Evolutionary conservation across 2,113 vertebrate species (phyloP), one percentile per base, ranked within the genome.

Genomic region (Bufo bufo): DNA sequence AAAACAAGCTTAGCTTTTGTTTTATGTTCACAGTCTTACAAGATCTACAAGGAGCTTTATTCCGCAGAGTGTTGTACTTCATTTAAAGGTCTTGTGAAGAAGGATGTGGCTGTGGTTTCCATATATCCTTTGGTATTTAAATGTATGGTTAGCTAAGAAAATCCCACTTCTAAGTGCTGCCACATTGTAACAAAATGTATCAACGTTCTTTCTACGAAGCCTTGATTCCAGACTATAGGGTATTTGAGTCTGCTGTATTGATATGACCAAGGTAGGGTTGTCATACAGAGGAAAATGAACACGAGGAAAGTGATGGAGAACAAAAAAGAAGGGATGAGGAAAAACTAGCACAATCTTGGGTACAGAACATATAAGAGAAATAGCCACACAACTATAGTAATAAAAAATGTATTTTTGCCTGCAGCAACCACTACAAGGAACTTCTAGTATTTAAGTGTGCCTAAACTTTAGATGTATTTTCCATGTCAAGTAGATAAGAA

Each of bases 71-170:
- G 12, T 33, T 59, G 71, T 74, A n/a, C 52, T 85, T 85, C 84
- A 85, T 85, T 59, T 72, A 75, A 85, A 85, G 84, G 84, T 75
- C 66, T 85, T 19, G 66, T 45, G 52, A 59, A 85, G 23, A 75
- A 58, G 65, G 65, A 84, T 9, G 20, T 4, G 6, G 47, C 33
- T 84, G 49, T 23, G 82, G 14, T 49, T n/a, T 71, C 50, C 54
- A 43, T 84, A 71, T 84, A 69, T 84, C 63, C 20, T 69, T 71
- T 71, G 82, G 47, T 84, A 71, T 84, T 84, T 84, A 69, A 83
- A 59, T 59, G 33, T 81, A 81, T 59, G 13, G 54, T 17, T 81
- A 81, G 78, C 61, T 80, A 80, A 59, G 45, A 80, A 58, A 66
- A 66, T 66, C 81, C 63, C 47, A 52, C 19, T 52, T 54, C 13